These are phyloP conservation scores for Pogonophryne albipinna DNA, from an alignment of 2,797 vertebrate species.

Conservation along the genomic window DNA sequence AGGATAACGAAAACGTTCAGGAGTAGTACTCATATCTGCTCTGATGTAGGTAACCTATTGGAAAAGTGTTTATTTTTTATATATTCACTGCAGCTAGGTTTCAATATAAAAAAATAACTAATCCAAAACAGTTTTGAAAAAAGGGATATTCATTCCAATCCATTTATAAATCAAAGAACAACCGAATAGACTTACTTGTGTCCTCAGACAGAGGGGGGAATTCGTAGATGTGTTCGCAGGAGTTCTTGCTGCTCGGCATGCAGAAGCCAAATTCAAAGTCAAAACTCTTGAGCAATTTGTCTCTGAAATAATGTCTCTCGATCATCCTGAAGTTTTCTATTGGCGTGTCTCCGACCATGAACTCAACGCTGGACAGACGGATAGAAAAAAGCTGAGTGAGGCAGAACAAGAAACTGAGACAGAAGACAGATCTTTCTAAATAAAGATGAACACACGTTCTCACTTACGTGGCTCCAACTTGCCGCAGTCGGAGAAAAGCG, in stretches of 20 bases:
- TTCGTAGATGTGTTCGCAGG: conserved; percentile 98
- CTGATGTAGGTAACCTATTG: too few relatives aligned
- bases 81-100: too few relatives aligned
- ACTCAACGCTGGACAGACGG: conserved; percentile 89
- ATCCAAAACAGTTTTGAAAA: neutral
- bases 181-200: conserved; percentile 86
- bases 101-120: too few relatives aligned
- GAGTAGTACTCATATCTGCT: too few relatives aligned
- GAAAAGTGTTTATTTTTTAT: too few relatives aligned
- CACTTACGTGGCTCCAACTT: conserved; percentile 98
- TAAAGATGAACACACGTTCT: conserved; percentile 9
- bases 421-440: neutral
- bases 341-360: conserved; percentile 95
- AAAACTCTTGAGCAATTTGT: conserved; percentile 96
- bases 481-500: conserved; percentile 93
- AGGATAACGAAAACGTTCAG: too few relatives aligned
- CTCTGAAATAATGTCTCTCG: conserved; percentile 97
- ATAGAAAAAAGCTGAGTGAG: neutral
- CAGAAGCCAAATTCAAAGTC: conserved; percentile 99
- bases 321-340: conserved; percentile 99
- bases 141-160: neutral
- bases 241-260: conserved; percentile 99
- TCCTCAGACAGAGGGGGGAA: conserved; percentile 97
- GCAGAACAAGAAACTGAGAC: neutral
- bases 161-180: neutral